Percentiles rank a stretch among this genome's conserved stretches.
Evolutionary conservation across 2,113 vertebrate species (phyloP).

Genomic region (Fulica atra): DNA sequence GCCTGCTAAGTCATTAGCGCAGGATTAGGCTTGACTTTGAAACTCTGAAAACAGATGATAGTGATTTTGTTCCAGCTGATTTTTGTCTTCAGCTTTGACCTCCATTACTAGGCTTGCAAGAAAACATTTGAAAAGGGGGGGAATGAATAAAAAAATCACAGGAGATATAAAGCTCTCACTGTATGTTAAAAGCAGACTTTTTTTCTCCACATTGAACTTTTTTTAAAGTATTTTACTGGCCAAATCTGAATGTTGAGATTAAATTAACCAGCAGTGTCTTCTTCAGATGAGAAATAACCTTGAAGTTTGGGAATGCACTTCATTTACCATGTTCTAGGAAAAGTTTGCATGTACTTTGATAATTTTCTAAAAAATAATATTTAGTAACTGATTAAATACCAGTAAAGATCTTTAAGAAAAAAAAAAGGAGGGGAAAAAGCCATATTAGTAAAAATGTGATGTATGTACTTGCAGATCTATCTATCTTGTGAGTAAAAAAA

Average conservation of each 20-base stretch:
- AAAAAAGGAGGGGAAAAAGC: constrained; percentile 73
- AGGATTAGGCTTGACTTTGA: constrained; percentile 33
- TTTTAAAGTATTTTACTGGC: not conserved
- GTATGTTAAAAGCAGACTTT: not conserved
- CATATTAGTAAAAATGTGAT: constrained; percentile 78
- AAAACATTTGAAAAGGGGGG: not conserved
- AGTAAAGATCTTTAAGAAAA: constrained; percentile 47
- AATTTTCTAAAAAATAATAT: constrained; percentile 63
- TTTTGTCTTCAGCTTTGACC: not conserved
- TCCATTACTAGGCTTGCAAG: not conserved
- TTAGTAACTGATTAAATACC: constrained; percentile 63
- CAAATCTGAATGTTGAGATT: constrained; percentile 15
- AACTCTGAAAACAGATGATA: not conserved
- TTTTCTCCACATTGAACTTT: not conserved
- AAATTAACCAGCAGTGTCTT: constrained; percentile 49
- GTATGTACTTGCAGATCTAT: constrained; percentile 62
- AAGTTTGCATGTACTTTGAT: constrained; percentile 57
- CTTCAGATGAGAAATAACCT: constrained; percentile 18
- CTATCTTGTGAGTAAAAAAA: constrained; percentile 62
- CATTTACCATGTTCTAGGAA: constrained; percentile 22
- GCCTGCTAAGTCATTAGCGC: constrained; percentile 28
- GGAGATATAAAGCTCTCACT: not conserved
- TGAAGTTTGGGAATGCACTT: constrained; percentile 33
- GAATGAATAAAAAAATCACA: not conserved
- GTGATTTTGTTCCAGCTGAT: constrained; percentile 1